Evolutionary conservation across 2,888 invertebrate species (phyloP), one percentile per base, ranked within the genome.

Genomic region (Cistogaster globosa): DNA sequence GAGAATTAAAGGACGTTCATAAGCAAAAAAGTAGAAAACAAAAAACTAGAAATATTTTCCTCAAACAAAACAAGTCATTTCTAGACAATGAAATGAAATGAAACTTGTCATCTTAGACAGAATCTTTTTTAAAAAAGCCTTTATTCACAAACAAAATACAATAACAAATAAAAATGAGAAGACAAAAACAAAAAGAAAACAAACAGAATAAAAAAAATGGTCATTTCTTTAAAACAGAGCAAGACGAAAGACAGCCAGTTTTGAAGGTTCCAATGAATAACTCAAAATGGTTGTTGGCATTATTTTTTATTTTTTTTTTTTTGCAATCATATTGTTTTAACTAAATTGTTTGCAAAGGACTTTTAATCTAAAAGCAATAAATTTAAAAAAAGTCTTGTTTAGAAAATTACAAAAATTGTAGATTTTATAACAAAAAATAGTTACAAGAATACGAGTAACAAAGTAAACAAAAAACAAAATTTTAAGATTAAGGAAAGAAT

Each of bases 281-380:
- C 58, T 53, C 32, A 9, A 75, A 60, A 69, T 68, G 18, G 77
- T 60, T 53, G 6, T 60, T 68, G 77, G 53, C 53, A 14, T 62
- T n/a, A n/a, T n/a, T n/a, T n/a, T n/a, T n/a, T n/a, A n/a, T n/a
- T n/a, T n/a, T n/a, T 58, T 7, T 32, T 6, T 32, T 32, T 32
- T 32, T 7, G 8, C 32, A 32, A 32, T 32, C 32, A 32, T 32
- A 5, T 32, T 32, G 7, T 32, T 32, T 32, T 32, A 32, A 32
- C 32, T 32, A 62, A 71, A 36, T 36, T 51, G 51, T 62, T 36
- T 36, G 11, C 20, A 38, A 62, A 62, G 38, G 38, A 48, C 26
- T 48, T 45, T 7, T 5, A 8, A 32, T 32, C 2, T 32, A 32
- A 32, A 32, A 32, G 32, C 8, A 32, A 32, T 32, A 32, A 32